These are phyloP conservation scores for Barnardius zonarius DNA, from an alignment of 2,113 vertebrate species.

Conservation along the genomic window DNA sequence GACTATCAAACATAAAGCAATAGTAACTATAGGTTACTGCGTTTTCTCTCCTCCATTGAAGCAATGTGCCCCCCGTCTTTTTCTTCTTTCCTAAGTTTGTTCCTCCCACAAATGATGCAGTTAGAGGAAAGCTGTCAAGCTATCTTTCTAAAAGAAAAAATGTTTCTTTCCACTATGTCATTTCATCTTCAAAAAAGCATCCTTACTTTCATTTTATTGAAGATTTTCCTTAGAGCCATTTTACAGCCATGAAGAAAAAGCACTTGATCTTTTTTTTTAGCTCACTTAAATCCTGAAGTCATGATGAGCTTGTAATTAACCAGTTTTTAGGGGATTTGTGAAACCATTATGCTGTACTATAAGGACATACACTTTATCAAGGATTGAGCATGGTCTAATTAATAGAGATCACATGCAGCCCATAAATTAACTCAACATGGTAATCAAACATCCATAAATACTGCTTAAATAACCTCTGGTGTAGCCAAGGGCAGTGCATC, in stretches of 20 bases:
- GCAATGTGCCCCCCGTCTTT: neutral
- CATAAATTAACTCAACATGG: slow-evolving; percentile 50
- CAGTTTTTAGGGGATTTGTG: slow-evolving; percentile 30
- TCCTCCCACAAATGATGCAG: neutral
- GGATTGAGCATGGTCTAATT: slow-evolving; percentile 42
- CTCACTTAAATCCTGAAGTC: neutral
- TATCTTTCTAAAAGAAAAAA: neutral
- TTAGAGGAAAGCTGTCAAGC: neutral
- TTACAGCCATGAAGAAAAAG: neutral
- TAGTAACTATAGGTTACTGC: neutral
- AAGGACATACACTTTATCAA: slow-evolving; percentile 49
- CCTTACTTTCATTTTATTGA: neutral
- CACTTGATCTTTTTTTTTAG: neutral
- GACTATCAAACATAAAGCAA: neutral
- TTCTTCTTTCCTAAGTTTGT: neutral
- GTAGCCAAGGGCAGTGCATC: neutral
- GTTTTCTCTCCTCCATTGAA: neutral
- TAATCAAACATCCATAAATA: slow-evolving; percentile 44
- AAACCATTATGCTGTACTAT: neutral
- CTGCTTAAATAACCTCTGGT: neutral
- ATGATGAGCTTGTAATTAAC: slow-evolving; percentile 42
- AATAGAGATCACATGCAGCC: slow-evolving; percentile 44
- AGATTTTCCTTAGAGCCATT: neutral
- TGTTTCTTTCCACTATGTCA: neutral
- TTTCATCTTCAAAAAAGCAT: neutral